Evolutionary conservation across 1,140 invertebrate genomes (phyloP), one percentile per base, ranked within the genome.

Genomic region (Yoshiicerus persimilis): DNA sequence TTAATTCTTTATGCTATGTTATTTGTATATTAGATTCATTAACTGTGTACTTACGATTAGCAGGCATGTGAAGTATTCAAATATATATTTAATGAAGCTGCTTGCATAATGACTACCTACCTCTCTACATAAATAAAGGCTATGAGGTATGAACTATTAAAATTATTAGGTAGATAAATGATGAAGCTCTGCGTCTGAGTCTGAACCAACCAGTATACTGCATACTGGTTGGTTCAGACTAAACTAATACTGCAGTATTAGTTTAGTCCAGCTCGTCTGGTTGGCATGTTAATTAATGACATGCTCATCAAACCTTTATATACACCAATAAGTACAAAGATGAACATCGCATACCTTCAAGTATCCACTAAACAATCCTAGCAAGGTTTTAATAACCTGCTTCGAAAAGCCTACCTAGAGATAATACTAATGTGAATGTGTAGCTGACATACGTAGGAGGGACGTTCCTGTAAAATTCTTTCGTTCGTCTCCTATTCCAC

Each of bases 271-370:
- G 23, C 25, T n/a, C n/a, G 47, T 41, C 30, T n/a, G 16, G 23
- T 41, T 85, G 86, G 88, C 87, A 89, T 86, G 87, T 89, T 89
- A 89, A 89, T 89, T 89, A 89, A 89, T 87, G 89, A 89, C 84
- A 89, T 89, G 89, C 89, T 89, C 89, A 89, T 89, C 89, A 88
- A 88, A 86, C 13, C 56, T 47, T 34, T 47, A 32, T 16, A 80
- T 80, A 30, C 25, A 30, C 13, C 47, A 56, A 56, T 56, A 56
- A 56, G 16, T n/a, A 56, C 16, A 56, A n/a, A 56, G 47, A n/a
- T 56, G 47, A 56, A 16, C 38, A 11, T 5, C 0, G 47, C 20
- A 16, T 56, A 4, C 47, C 47, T 56, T 4, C 13, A 56, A 56
- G 47, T 56, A 56, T 56, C n/a, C 20, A 2, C n/a, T 56, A 56